Base-by-base conservation (phyloP, 2,888 invertebrate species). In the Xylota segnis region DNA sequence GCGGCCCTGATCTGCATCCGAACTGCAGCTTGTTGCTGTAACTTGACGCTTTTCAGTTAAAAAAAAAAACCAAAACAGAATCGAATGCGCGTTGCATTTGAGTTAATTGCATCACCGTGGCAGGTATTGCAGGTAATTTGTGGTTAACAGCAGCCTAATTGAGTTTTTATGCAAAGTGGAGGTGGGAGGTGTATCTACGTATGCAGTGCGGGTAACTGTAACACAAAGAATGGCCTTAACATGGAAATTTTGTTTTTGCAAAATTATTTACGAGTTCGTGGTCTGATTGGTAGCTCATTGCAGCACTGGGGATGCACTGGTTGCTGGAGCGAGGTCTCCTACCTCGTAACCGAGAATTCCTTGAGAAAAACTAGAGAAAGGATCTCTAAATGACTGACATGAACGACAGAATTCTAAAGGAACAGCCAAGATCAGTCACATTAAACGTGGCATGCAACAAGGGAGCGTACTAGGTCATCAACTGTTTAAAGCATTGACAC, bases 61-160 rank as follows among this genome's bases (percentile, higher is more conserved):
- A 16, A 34, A 58, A 58, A 37, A 58, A 10, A 18, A 58, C 32
- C 9, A 58, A 34, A 37, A 12, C 29, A 43, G 29, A 32, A 27
- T 43, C 32, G 29, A 2, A 32, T 4, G 5, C 16, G 27, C 58
- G 23, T 59, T 58, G 58, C 75, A 74, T 65, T 65, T 47, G 56
- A n/a, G 16, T 40, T 65, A 74, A 68, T 81, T 81, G 81, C 81
- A 68, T 81, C 81, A 81, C 23, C 40, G 40, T 61, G 43, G n/a
- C 5, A 12, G 10, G 40, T 23, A 5, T 5, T n/a, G 40, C 10
- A 40, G 40, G 72, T 81, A 52, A 81, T 72, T 81, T 74, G 81
- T 74, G 66, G 66, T 68, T 74, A 54, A 81, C 65, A 56, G 58
- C 59, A 66, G 65, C 58, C 54, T 81, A 74, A 68, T 74, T 47